Conservation (phyloP, 1,140 invertebrate species). For the Cardiocondyla obscurior region DNA sequence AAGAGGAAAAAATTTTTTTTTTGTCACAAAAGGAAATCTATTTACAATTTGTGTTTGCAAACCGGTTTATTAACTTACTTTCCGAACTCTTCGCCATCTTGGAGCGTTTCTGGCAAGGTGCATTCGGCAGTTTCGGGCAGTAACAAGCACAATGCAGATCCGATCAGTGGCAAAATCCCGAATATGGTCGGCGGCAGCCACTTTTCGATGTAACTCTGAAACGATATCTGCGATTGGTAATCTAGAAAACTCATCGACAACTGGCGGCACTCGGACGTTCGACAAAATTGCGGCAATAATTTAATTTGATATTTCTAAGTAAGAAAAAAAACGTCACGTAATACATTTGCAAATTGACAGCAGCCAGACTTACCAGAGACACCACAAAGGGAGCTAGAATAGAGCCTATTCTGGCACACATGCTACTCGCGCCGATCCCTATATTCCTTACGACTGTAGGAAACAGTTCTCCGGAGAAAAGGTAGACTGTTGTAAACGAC, state of each 20-base stretch:
- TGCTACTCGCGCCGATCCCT: conserved; percentile 87
- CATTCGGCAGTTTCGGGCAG: conserved; percentile 91
- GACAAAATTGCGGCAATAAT: background rate
- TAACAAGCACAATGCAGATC: conserved; percentile 86
- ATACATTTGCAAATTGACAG: background rate
- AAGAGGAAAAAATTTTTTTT: background rate
- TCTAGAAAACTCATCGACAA: conserved; percentile 6
- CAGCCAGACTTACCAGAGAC: conserved; percentile 73
- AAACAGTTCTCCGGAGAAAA: conserved; percentile 88
- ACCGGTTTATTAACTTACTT: conserved; percentile 77
- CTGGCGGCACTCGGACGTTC: background rate
- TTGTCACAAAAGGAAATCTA: background rate
- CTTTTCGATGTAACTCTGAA: conserved; percentile 67
- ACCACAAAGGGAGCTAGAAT: conserved; percentile 88
- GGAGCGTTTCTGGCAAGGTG: conserved; percentile 90
- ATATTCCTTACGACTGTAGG: conserved; percentile 88
- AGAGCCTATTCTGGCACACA: conserved; percentile 88
- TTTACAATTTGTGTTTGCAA: background rate
- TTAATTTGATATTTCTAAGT: background rate
- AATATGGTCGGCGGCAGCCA: conserved; percentile 89
- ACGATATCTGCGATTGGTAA: conserved; percentile 9
- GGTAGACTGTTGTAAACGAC: conserved; percentile 87
- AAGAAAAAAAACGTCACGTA: background rate
- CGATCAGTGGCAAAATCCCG: conserved; percentile 87
- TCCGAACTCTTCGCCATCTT: conserved; percentile 90